Evolutionary conservation across 2,113 vertebrate species (phyloP).

Genomic region (Scopus umbretta): DNA sequence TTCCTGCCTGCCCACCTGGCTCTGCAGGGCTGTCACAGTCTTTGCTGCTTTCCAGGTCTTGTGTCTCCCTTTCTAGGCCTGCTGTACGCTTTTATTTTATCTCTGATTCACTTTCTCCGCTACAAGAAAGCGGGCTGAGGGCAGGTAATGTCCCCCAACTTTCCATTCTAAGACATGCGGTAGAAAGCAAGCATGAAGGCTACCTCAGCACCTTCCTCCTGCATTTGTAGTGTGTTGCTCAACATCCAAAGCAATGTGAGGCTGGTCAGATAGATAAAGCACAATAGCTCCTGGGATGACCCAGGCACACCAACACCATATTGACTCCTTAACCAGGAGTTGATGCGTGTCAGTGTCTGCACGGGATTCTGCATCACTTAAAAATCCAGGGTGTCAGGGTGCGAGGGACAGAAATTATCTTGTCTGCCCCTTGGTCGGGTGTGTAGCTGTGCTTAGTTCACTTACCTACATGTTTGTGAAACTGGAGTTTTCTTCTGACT

Average conservation of each 20-base stretch:
- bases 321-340: not conserved
- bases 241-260: not conserved
- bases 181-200: not conserved
- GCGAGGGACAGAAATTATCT: not conserved
- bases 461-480: not conserved
- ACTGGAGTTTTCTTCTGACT: not conserved
- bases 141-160: not conserved
- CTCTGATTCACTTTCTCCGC: not conserved
- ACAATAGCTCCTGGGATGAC: not conserved
- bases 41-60: not conserved
- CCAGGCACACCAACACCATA: not conserved
- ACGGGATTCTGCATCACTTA: not conserved
- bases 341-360: rapidly evolving
- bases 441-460: not conserved
- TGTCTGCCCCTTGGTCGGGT: not conserved
- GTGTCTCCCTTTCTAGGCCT: not conserved
- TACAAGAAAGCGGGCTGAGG: not conserved
- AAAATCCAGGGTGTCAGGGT: not conserved
- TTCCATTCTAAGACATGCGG: not conserved
- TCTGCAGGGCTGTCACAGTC: not conserved
- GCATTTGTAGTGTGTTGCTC: not conserved
- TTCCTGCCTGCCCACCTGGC: not conserved
- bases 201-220: not conserved
- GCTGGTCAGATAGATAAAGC: no score
- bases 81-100: not conserved